These are phyloP conservation scores for Picathartes gymnocephalus DNA, from an alignment of 2,113 vertebrate species.

Conservation along the genomic window DNA sequence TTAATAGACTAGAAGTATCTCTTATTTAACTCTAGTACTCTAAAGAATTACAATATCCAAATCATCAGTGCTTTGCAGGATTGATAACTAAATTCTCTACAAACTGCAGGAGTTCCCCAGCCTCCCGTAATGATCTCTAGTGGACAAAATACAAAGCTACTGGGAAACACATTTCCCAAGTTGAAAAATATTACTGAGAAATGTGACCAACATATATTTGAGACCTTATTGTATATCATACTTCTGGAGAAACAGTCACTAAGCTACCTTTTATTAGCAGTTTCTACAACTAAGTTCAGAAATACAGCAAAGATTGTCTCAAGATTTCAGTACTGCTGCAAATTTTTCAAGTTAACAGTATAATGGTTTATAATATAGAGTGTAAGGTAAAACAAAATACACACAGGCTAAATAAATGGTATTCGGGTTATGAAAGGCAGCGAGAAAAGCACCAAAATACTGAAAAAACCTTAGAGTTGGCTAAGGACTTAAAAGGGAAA, in stretches of 20 bases:
- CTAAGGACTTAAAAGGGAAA: neutral
- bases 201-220: neutral
- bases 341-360: conserved; percentile 35
- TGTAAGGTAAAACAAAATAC: neutral
- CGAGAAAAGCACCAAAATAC: conserved; percentile 15
- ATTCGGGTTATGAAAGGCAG: neutral
- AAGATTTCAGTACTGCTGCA: conserved; percentile 11
- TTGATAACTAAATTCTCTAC: neutral
- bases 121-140: neutral
- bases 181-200: neutral
- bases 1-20: conserved; percentile 22
- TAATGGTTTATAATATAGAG: neutral
- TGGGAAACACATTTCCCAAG: neutral
- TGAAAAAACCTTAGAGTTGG: neutral
- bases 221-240: conserved; percentile 18
- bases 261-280: conserved; percentile 49
- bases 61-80: neutral
- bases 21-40: neutral
- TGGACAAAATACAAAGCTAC: neutral
- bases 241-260: conserved; percentile 33
- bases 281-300: conserved; percentile 39
- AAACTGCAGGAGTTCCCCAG: neutral
- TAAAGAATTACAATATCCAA: neutral
- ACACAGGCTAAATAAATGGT: neutral
- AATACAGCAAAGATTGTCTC: conserved; percentile 49